A percentile compares a stretch with the other conserved stretches of the same genome.
phyloP scores from a whole-genome alignment of 2,797 vertebrate genomes.

The Loris lydekkerianus region DNA sequence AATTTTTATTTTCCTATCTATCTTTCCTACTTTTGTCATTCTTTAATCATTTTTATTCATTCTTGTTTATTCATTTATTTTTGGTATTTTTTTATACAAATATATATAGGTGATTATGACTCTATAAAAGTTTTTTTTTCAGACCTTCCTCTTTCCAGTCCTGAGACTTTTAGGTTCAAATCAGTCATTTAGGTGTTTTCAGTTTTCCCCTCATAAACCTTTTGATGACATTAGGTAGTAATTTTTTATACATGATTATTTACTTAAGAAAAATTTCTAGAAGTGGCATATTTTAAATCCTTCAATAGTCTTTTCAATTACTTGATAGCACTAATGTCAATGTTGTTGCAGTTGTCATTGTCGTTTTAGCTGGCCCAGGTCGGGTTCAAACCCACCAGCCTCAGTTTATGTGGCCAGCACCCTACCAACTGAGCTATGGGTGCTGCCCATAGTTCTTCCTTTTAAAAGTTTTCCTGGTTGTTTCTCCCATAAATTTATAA shows the following conservation, averaged over 20 bases:
- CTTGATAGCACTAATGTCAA: neutral
- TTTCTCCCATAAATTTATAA: conserved; percentile 3
- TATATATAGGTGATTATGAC: neutral
- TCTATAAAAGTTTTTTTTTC: neutral
- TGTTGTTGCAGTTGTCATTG: neutral
- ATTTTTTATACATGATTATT: neutral
- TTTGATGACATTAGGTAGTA: neutral
- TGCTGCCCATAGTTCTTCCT: neutral
- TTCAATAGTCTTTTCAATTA: neutral
- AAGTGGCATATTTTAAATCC: too few species aligned
- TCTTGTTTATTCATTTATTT: neutral
- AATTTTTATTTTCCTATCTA: neutral
- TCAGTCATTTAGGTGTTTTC: neutral
- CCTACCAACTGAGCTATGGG: too few species aligned
- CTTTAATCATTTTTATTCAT: neutral
- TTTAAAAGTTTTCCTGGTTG: conserved; percentile 2
- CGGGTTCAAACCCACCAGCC: too few species aligned
- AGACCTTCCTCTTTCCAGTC: neutral
- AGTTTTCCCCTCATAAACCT: neutral
- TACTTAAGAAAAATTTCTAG: neutral
- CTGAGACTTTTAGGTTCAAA: neutral
- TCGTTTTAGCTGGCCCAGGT: too few species aligned
- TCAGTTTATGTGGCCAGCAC: too few species aligned
- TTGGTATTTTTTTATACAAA: neutral
- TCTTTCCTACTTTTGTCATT: neutral